Conservation (phyloP, 64 coral and sea anemone genomes). For the Stichodactyla helianthus region DNA sequence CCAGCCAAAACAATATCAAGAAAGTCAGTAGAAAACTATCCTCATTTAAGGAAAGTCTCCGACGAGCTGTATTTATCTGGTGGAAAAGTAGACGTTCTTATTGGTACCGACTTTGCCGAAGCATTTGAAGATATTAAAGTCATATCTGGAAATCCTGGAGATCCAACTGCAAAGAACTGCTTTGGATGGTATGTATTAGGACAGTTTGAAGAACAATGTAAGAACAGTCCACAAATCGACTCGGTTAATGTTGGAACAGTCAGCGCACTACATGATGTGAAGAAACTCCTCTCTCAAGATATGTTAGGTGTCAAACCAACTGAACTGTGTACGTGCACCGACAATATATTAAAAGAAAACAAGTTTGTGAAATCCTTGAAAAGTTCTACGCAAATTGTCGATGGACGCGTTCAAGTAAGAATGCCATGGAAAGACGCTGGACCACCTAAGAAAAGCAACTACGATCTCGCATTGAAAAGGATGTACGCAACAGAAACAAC, state of each 20-base stretch:
- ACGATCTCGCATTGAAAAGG: slow-evolving; percentile 25
- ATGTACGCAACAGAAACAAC: slow-evolving; percentile 20
- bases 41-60: slow-evolving; percentile 29
- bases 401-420: slow-evolving; percentile 32
- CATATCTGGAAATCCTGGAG: slow-evolving; percentile 28
- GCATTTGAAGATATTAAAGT: slow-evolving; percentile 43
- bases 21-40: slow-evolving; percentile 35
- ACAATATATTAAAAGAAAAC: slow-evolving; percentile 45
- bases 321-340: slow-evolving; percentile 45
- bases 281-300: slow-evolving; percentile 55
- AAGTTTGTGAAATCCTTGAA: slow-evolving; percentile 57
- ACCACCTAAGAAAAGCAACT: slow-evolving; percentile 34
- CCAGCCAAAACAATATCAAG: slow-evolving; percentile 34
- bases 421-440: slow-evolving; percentile 42
- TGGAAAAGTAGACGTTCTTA: slow-evolving; percentile 32
- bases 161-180: slow-evolving; percentile 29
- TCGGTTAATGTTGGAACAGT: slow-evolving; percentile 41
- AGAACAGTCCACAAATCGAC: slow-evolving; percentile 2
- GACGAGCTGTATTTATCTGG: slow-evolving; percentile 46
- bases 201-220: slow-evolving; percentile 22
- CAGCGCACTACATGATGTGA: slow-evolving; percentile 35
- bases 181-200: slow-evolving; percentile 61
- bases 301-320: slow-evolving; percentile 51
- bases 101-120: slow-evolving; percentile 44
- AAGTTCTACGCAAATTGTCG: slow-evolving; percentile 37